Conservation (phyloP, 2,888 invertebrate species). For the Volucella inflata region DNA sequence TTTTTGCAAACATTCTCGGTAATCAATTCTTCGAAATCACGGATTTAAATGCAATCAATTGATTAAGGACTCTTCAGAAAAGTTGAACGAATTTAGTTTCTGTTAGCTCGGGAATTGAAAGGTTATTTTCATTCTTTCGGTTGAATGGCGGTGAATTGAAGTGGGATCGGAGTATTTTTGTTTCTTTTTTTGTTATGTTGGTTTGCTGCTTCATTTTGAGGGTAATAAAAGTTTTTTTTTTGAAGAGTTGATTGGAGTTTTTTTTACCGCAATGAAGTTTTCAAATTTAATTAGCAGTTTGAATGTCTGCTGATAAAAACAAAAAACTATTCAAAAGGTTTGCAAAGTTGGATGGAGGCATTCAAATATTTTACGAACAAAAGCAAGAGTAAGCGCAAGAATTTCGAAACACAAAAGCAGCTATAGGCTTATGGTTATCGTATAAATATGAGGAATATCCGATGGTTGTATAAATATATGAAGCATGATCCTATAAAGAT, state of each 20-base stretch:
- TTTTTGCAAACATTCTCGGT: constrained; percentile 55
- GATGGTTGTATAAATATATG: too few species aligned
- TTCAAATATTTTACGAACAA: too few species aligned
- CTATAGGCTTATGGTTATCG: too few species aligned
- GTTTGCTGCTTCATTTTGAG: constrained; percentile 2
- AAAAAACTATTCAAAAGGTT: too few species aligned
- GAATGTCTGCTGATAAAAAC: constrained; percentile 9
- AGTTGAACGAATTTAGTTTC: constrained; percentile 64
- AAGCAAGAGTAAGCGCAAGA: too few species aligned
- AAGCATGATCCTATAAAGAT: too few species aligned
- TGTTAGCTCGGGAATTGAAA: constrained; percentile 16
- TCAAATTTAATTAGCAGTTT: constrained; percentile 42
- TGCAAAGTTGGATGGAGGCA: too few species aligned
- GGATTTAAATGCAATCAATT: constrained; percentile 57
- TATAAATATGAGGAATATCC: too few species aligned
- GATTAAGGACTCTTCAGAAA: constrained; percentile 56
- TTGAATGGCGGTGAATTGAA: constrained; percentile 53
- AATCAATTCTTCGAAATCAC: constrained; percentile 61
- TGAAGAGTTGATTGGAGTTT: constrained; percentile 29
- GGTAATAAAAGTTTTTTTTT: constrained; percentile 30
- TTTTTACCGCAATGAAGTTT: constrained; percentile 17
- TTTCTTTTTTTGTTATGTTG: constrained; percentile 12
- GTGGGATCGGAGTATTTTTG: constrained; percentile 7
- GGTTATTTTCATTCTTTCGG: constrained; percentile 41
- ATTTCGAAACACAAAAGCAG: too few species aligned